Base-by-base conservation (phyloP, 2,888 invertebrate genomes). In the Gnatocerus cornutus region DNA sequence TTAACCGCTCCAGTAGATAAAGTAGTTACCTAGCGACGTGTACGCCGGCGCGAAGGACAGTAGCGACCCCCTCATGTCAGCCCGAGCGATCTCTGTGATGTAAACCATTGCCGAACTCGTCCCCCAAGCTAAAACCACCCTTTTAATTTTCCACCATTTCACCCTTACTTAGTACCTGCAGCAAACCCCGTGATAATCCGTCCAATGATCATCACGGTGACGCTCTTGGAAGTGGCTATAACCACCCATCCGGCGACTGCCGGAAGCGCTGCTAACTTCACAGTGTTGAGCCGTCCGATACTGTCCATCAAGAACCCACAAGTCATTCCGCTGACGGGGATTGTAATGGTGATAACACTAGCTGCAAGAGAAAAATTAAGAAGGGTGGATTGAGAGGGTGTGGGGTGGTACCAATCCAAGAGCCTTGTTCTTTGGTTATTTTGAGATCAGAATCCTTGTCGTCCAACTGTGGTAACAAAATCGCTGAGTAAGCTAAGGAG, bases 261-360 rank as follows among this genome's bases (percentile, higher is more conserved):
- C 1, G 89, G 89, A 12, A 89, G 78, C 1, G 87, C 84, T 0
- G 89, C 87, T 33, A 88, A 75, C 82, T 88, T 88, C 10, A 90
- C 85, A 1, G 88, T 87, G 74, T 86, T 87, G 59, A 89, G 77
- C 70, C 89, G 83, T 14, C 90, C 89, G 2, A 88, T 79, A 6
- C 79, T 81, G 75, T 89, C 89, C 88, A 89, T 89, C 6, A 88
- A 76, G 68, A 87, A 83, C 3, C 89, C 89, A 43, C 87, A 86
- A 29, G 87, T 73, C 16, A 89, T 73, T 0, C 89, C 87, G 3
- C 88, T 89, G 16, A 88, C 73, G 0, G 89, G 89, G 3, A 87
- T 86, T 29, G 87, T 85, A 9, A 89, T 81, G 10, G 88, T 88
- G 63, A 89, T 85, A 39, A 88, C 83, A 80, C 89, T 89, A 0